These are phyloP conservation scores for Megathymus violae DNA, from an alignment of 1,140 invertebrate species.

Conservation along the genomic window DNA sequence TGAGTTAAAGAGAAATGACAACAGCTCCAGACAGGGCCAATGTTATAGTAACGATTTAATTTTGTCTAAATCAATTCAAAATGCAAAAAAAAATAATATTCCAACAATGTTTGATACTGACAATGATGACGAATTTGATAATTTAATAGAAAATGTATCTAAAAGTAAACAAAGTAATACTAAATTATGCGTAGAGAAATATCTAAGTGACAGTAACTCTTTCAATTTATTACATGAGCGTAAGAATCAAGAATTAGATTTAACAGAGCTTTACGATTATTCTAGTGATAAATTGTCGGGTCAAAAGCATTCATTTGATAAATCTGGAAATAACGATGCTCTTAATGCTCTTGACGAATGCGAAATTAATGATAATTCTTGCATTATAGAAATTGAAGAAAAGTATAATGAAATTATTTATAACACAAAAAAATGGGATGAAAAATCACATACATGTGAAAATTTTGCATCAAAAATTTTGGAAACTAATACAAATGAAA, in stretches of 20 bases:
- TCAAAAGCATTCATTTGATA: slow-evolving; percentile 20
- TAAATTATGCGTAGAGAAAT: no score
- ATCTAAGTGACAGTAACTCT: not conserved
- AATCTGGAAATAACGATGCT: slow-evolving; percentile 30
- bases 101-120: not conserved
- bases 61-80: not conserved
- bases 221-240: not conserved
- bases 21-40: not conserved
- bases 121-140: slow-evolving; percentile 4
- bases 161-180: not conserved
- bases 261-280: slow-evolving; percentile 35
- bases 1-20: slow-evolving; percentile 1
- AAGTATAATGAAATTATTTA: not conserved
- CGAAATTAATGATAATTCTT: slow-evolving; percentile 42
- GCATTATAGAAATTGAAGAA: slow-evolving; percentile 6
- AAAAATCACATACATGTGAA: no score
- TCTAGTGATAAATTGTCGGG: slow-evolving; percentile 44
- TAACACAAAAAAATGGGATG: no score
- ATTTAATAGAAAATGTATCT: slow-evolving; percentile 3
- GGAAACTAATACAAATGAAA: no score
- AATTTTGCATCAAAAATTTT: no score
- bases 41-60: not conserved
- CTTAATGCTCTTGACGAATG: slow-evolving; percentile 32
- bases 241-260: slow-evolving; percentile 21
- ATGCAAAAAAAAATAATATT: not conserved